A percentile compares a stretch with the other conserved stretches of the same genome.
These are phyloP conservation scores for Pelodiscus sinensis DNA, from an alignment of 2,113 vertebrate species.

Conservation along the genomic window DNA sequence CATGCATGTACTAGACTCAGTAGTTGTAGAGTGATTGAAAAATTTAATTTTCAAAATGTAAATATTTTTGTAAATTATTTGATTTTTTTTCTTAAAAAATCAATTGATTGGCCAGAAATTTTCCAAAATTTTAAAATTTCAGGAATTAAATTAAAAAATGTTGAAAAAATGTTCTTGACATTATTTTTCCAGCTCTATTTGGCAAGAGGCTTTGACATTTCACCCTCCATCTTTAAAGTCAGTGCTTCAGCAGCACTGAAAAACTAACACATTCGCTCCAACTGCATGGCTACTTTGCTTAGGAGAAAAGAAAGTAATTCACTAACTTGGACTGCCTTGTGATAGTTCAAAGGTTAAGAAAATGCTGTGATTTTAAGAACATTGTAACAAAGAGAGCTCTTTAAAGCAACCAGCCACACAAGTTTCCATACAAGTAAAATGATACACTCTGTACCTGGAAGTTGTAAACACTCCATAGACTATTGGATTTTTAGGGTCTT, in stretches of 20 bases:
- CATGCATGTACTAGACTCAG: neutral
- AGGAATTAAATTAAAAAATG: neutral
- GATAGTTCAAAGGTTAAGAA: slow-evolving; percentile 62
- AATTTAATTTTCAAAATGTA: neutral
- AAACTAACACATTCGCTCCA: slow-evolving; percentile 1
- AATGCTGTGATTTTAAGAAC: slow-evolving; percentile 37
- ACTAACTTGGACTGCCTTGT: neutral
- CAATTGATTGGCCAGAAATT: neutral
- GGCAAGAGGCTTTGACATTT: slow-evolving; percentile 7
- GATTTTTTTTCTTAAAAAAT: neutral
- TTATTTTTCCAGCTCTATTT: neutral
- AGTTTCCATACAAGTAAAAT: slow-evolving; percentile 23
- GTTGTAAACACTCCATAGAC: slow-evolving; percentile 97
- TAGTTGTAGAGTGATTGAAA: slow-evolving; percentile 1
- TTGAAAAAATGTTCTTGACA: neutral
- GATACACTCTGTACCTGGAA: slow-evolving; percentile 87
- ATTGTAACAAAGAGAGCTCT: slow-evolving; percentile 48
- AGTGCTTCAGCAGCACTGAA: neutral
- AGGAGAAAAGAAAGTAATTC: slow-evolving; percentile 36
- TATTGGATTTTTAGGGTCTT: slow-evolving; percentile 96
- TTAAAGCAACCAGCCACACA: slow-evolving; percentile 20
- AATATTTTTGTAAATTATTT: neutral
- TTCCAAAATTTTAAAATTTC: neutral
- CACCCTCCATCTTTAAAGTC: neutral
- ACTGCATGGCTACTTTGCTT: slow-evolving; percentile 2